A percentile compares a stretch with the other conserved stretches of the same genome.
phyloP scores from a whole-genome alignment of 2,888 invertebrate genomes.

The Eumacrocentrus americanus region DNA sequence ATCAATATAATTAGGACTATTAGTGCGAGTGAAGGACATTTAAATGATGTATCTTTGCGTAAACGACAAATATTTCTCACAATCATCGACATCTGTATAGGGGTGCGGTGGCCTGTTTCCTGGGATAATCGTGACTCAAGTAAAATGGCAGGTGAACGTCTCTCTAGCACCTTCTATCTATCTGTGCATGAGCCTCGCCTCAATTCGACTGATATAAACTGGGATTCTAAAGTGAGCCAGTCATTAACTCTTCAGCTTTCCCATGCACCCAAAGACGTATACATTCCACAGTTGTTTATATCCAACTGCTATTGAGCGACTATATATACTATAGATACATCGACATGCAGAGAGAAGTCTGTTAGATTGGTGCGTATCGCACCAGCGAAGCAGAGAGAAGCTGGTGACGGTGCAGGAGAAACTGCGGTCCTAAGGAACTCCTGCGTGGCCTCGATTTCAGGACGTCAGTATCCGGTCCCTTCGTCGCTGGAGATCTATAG shows the following conservation, averaged over 20 bases:
- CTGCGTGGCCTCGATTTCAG: conserved; percentile 12
- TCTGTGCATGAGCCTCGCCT: conserved; percentile 21
- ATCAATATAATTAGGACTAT: too few relatives aligned
- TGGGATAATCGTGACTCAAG: conserved; percentile 27
- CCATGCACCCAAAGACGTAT: conserved; percentile 1
- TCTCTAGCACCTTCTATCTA: conserved; percentile 2
- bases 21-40: too few relatives aligned
- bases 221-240: conserved; percentile 20
- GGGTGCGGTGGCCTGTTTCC: conserved; percentile 26
- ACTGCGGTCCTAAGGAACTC: conserved; percentile 1
- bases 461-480: conserved; percentile 14
- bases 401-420: neutral
- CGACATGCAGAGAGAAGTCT: neutral
- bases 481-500: neutral
- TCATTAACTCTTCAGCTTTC: conserved; percentile 12
- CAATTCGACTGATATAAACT: conserved; percentile 25
- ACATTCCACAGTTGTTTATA: conserved; percentile 7
- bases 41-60: neutral
- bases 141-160: conserved; percentile 32
- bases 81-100: conserved; percentile 19
- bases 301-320: too few relatives aligned
- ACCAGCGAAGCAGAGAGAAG: neutral
- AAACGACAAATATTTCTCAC: conserved; percentile 22
- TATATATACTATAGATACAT: neutral
- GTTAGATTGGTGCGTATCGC: neutral